Conservation (phyloP, 1,140 invertebrate species). For the Drosophila bifasciata region DNA sequence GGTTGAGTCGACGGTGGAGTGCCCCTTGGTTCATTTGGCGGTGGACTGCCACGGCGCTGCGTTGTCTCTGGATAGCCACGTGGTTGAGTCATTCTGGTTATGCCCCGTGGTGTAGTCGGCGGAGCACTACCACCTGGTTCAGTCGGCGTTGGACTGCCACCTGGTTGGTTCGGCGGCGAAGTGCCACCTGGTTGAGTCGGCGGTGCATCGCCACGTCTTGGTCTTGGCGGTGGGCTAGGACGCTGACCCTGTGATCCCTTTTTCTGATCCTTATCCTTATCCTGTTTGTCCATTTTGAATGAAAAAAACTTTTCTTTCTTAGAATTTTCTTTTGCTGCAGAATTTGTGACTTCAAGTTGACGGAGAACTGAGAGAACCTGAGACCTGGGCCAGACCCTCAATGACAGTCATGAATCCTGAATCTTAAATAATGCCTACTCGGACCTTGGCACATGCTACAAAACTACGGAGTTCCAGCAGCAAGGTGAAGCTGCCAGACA, state of each 20-base stretch:
- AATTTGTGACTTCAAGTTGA: slow-evolving; percentile 3
- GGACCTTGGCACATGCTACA: slow-evolving; percentile 38
- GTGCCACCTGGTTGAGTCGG: no score
- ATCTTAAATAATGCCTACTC: slow-evolving; percentile 57
- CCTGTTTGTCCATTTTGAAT: slow-evolving; percentile 17
- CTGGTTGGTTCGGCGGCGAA: no score
- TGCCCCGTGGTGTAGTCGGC: no score
- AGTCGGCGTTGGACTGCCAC: no score
- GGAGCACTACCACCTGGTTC: no score
- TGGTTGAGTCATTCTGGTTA: no score
- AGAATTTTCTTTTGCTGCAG: slow-evolving; percentile 5
- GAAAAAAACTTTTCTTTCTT: not conserved
- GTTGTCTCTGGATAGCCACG: no score
- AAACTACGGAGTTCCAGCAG: slow-evolving; percentile 17
- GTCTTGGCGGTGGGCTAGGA: not conserved
- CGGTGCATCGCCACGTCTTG: no score
- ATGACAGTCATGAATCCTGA: slow-evolving; percentile 38
- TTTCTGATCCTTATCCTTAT: not conserved
- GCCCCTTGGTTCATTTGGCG: no score
- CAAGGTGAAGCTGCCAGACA: slow-evolving; percentile 34
- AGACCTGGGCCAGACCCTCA: not conserved
- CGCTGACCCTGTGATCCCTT: not conserved
- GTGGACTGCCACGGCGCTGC: no score
- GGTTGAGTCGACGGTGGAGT: no score
- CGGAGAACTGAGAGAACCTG: slow-evolving; percentile 29